phyloP scores from a whole-genome alignment of 2,888 invertebrate species.

The Anorthoa munda region DNA sequence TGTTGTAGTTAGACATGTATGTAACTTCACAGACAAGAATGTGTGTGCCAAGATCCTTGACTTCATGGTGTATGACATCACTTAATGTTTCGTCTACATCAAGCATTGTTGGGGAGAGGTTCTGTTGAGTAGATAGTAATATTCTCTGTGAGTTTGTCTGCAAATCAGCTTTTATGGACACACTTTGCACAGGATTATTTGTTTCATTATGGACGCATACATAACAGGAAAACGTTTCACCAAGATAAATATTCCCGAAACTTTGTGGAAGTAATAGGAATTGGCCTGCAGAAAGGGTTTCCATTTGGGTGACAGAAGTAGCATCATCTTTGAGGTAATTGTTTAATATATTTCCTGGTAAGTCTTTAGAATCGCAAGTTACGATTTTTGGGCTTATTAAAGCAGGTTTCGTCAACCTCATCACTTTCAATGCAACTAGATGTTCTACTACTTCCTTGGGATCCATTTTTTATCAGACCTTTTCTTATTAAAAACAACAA shows the following conservation, averaged over 20 bases:
- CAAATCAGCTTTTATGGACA: conserved; percentile 97
- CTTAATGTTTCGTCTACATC: conserved; percentile 96
- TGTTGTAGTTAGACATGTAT: conserved; percentile 94
- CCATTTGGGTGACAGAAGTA: conserved; percentile 95
- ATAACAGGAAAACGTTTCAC: conserved; percentile 99
- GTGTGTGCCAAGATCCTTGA: conserved; percentile 99
- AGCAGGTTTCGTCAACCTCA: conserved; percentile 98
- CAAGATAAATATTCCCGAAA: conserved; percentile 99
- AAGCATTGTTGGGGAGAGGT: conserved; percentile 91
- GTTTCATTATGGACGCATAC: conserved; percentile 99
- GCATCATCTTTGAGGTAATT: conserved; percentile 95
- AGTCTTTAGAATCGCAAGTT: conserved; percentile 96
- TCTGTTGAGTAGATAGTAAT: conserved; percentile 94
- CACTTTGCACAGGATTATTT: conserved; percentile 95
- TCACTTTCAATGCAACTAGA: conserved; percentile 94
- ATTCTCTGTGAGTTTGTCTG: conserved; percentile 98
- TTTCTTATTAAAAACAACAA: neutral
- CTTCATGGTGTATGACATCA: conserved; percentile 99
- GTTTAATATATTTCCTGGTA: conserved; percentile 95
- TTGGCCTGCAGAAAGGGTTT: conserved; percentile 96
- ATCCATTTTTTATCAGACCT: conserved; percentile 84
- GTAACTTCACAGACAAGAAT: conserved; percentile 99
- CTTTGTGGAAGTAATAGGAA: conserved; percentile 98
- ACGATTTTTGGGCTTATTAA: conserved; percentile 95
- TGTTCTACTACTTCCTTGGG: conserved; percentile 91